Evolutionary conservation across 2,113 vertebrate genomes (phyloP), one percentile per base, ranked within the genome.

Genomic region (Crypturellus undulatus): DNA sequence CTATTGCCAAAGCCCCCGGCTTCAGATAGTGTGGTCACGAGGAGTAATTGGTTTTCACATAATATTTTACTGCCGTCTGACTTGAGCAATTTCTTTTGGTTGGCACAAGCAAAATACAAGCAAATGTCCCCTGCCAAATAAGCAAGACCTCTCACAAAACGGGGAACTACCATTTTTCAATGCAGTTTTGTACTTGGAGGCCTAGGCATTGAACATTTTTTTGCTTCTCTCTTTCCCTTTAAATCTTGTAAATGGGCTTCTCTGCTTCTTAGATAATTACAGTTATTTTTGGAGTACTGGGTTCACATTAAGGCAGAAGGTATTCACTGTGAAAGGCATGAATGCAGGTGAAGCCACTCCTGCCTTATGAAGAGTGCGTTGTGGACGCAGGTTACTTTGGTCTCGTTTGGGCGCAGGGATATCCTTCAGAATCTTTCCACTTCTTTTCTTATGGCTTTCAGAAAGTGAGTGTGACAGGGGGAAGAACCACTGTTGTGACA

Each of bases 281-380:
- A 93, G 90, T 86, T 96, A 94, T 97, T 95, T 96, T 95, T 93
- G 92, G 93, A 96, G 88, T 83, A 77, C 83, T n/a, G 59, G 89
- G 89, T 97, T 96, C 83, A 84, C 43, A 58, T 81, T 88, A 93
- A 90, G 87, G 73, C 89, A 95, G 80, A 58, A 76, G 72, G 65
- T 87, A 95, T 96, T 96, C 95, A 81, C 84, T 84, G 90, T 73
- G 54, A 51, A 90, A 87, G 49, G 54, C 73, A 52, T 62, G 69
- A 79, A 78, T 24, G 88, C 77, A 86, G 85, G 93, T 93, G 84
- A 62, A 93, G 90, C 43, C 0, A 3, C 60, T 68, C 56, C 90
- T 94, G 76, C 42, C 1, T 1, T 7, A 14, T 4, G 17, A 18
- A 38, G 30, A 70, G 5, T 0, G 0, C 8, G 38, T 16, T 5